Percentiles rank a stretch among this genome's conserved stretches.
These are phyloP conservation scores for Tridacna gigas DNA, from an alignment of 2,888 invertebrate species.

Conservation along the genomic window DNA sequence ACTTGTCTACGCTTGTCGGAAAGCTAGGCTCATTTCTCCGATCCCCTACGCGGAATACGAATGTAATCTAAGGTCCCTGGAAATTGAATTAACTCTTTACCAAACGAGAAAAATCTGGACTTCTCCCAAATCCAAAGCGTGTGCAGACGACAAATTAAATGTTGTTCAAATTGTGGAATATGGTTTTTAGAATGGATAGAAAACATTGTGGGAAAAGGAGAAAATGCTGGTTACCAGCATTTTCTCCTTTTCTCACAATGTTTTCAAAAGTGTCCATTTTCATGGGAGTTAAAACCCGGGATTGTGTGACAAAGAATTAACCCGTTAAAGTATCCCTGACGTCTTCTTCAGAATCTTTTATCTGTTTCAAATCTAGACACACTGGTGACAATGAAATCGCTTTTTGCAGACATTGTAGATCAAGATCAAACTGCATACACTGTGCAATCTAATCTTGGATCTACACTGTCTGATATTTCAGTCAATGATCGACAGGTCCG, in stretches of 20 bases:
- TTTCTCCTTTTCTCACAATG: background rate
- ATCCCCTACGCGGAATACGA: conserved; percentile 52
- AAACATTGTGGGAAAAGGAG: conserved; percentile 1
- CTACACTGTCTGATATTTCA: too few species aligned
- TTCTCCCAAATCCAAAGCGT: background rate
- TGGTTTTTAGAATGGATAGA: background rate
- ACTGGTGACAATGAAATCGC: too few species aligned
- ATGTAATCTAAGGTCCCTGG: conserved; percentile 57
- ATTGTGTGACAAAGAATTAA: too few species aligned
- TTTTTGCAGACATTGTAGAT: too few species aligned
- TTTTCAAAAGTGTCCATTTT: background rate
- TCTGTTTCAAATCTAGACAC: too few species aligned
- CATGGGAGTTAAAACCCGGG: background rate
- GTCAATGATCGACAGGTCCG: too few species aligned
- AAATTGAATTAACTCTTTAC: conserved; percentile 65
- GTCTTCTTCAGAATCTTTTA: too few species aligned
- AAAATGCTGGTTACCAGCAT: background rate
- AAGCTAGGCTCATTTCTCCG: conserved; percentile 27
- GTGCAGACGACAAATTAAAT: background rate
- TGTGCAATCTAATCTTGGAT: too few species aligned
- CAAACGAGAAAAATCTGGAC: background rate
- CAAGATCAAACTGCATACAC: too few species aligned
- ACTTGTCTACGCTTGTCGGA: conserved; percentile 14
- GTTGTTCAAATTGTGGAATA: background rate
- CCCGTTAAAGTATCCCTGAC: too few species aligned